Evolutionary conservation across 2,113 vertebrate genomes (phyloP), one percentile per base, ranked within the genome.

Genomic region (Psephotus haematonotus): DNA sequence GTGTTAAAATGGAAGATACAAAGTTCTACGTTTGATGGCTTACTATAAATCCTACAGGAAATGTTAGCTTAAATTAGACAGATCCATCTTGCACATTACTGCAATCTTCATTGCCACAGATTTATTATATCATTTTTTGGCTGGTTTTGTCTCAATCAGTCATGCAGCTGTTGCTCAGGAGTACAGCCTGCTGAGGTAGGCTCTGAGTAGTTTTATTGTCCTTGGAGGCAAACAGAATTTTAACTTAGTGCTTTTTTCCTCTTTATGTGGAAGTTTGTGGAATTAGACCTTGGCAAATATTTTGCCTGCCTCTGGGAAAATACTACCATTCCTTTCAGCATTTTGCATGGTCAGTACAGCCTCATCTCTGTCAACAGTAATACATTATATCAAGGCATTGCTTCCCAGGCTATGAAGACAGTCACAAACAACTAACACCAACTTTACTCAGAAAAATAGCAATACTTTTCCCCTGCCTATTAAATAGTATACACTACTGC

Each of bases 241-340:
- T 82, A 63, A 95, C 59, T 69, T 83, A n/a, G 7, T 68, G 6
- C 2, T 17, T 71, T 50, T 64, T 82, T 69, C 17, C 64, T 87
- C 79, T 60, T 96, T 63, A 41, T 80, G 60, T 37, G 63, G 59
- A 90, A 95, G 70, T 88, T 89, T 95, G 57, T 95, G 89, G 65
- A 90, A 94, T 86, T 90, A 92, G 70, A 94, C 76, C 65, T 83
- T 95, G 78, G 83, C 76, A 96, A 76, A 70, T 72, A 74, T 95
- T 95, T 94, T 96, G 91, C 17, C 44, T 87, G 20, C 93, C 74
- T 69, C 35, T 82, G 33, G 39, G 35, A 95, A 86, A 94, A 96
- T n/a, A 70, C 53, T 46, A 29, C 47, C 79, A 10, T 93, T 92
- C 74, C 33, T 92, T 67, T 96, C 95, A 63, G 78, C 76, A 47